Conservation (phyloP, 2,113 vertebrate species). For the Melanotaenia duboulayi region DNA sequence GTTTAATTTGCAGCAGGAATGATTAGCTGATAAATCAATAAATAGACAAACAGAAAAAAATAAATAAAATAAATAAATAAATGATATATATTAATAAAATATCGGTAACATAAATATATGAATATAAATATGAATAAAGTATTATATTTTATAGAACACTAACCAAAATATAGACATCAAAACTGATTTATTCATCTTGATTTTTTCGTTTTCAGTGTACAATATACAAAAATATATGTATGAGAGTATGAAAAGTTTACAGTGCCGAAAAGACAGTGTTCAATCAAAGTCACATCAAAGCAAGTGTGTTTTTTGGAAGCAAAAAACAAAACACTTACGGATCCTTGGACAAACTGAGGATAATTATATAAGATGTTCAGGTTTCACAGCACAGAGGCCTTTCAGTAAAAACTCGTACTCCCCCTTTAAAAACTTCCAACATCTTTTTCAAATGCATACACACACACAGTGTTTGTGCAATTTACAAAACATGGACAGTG, state of each 20-base stretch:
- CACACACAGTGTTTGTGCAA: conserved; percentile 16
- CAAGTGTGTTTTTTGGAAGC: conserved; percentile 29
- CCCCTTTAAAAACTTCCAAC: not conserved
- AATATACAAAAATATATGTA: conserved; percentile 94
- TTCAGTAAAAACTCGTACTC: too few relatives aligned
- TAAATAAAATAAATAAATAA: too few relatives aligned
- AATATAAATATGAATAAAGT: too few relatives aligned
- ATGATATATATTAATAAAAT: too few relatives aligned
- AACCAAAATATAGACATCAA: conserved; percentile 54
- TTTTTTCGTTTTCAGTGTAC: conserved; percentile 84
- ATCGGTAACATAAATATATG: too few relatives aligned
- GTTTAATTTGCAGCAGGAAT: not conserved
- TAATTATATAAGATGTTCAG: not conserved
- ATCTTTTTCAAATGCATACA: conserved; percentile 28
- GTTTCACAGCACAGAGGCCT: not conserved
- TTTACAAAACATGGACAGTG: conserved; percentile 29
- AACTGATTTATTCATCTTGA: conserved; percentile 73
- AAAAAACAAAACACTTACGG: conserved; percentile 15
- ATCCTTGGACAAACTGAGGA: conserved; percentile 1
- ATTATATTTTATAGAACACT: too few relatives aligned
- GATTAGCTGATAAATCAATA: too few relatives aligned
- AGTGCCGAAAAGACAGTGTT: conserved; percentile 89
- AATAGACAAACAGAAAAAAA: too few relatives aligned
- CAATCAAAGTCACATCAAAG: conserved; percentile 79
- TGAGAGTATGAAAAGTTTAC: conserved; percentile 89